phyloP scores from a whole-genome alignment of 2,113 vertebrate genomes.

The Sigmodon hispidus region DNA sequence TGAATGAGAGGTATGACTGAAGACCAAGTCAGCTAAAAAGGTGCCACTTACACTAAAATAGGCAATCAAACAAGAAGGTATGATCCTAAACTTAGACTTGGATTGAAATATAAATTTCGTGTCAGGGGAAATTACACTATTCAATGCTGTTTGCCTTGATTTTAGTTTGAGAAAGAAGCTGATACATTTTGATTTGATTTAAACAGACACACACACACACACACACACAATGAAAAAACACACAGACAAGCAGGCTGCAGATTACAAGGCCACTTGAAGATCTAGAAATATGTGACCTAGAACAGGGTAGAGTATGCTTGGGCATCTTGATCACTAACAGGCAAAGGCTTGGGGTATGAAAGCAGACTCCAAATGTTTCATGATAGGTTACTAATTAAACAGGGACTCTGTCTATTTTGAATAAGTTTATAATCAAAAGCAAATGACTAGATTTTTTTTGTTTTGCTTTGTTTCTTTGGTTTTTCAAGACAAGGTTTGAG shows the following conservation, averaged over 20 bases:
- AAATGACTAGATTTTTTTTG: background rate
- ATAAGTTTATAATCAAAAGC: background rate
- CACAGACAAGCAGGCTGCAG: background rate
- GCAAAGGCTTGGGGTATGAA: background rate
- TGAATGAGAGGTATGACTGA: background rate
- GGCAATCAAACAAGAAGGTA: background rate
- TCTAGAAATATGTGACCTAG: background rate
- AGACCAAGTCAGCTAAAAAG: background rate
- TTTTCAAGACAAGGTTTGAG: background rate
- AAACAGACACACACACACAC: background rate
- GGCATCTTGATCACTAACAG: rapidly evolving
- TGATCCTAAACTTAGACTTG: background rate
- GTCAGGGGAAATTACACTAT: background rate
- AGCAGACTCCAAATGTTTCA: background rate
- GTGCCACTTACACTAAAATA: background rate
- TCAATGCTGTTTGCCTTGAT: background rate
- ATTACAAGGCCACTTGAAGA: background rate
- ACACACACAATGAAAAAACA: background rate
- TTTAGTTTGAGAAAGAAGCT: constrained; percentile 24
- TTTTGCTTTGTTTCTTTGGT: background rate
- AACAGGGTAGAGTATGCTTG: background rate
- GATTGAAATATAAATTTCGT: background rate
- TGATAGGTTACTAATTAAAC: background rate
- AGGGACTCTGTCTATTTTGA: constrained; percentile 1
- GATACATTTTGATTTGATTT: background rate